Conservation (phyloP, 2,113 vertebrate genomes). For the Piaya cayana region DNA sequence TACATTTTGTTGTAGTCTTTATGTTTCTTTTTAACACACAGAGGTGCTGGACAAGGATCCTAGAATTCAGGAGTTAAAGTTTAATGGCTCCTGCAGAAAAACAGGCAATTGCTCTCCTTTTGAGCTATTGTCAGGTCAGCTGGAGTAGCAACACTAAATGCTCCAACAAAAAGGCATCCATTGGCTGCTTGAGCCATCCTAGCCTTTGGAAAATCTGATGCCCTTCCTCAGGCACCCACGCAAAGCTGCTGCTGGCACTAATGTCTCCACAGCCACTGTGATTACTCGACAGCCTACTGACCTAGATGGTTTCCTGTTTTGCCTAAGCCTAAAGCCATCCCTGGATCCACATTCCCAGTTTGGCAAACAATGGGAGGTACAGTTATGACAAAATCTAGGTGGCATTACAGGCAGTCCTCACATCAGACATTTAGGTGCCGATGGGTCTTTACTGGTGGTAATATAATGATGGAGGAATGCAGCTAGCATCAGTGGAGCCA, state of each 20-base stretch:
- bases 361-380: background rate
- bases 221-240: background rate
- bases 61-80: background rate
- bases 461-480: constrained; percentile 11
- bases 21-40: background rate
- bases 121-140: background rate
- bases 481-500: background rate
- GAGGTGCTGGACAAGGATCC: background rate
- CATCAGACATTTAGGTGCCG: background rate
- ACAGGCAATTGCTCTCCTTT: background rate
- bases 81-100: background rate
- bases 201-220: background rate
- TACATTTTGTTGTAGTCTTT: background rate
- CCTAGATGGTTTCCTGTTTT: constrained; percentile 13
- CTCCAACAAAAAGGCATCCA: background rate
- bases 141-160: background rate
- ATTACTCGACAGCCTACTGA: background rate
- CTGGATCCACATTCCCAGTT: background rate
- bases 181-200: background rate
- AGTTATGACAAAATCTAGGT: background rate
- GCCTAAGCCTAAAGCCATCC: constrained; percentile 32
- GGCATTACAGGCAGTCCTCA: background rate
- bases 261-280: background rate
- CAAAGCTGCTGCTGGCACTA: background rate
- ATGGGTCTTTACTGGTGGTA: background rate